These are phyloP conservation scores for Triops longicaudatus DNA, from an alignment of 1,140 invertebrate genomes.

Conservation along the genomic window DNA sequence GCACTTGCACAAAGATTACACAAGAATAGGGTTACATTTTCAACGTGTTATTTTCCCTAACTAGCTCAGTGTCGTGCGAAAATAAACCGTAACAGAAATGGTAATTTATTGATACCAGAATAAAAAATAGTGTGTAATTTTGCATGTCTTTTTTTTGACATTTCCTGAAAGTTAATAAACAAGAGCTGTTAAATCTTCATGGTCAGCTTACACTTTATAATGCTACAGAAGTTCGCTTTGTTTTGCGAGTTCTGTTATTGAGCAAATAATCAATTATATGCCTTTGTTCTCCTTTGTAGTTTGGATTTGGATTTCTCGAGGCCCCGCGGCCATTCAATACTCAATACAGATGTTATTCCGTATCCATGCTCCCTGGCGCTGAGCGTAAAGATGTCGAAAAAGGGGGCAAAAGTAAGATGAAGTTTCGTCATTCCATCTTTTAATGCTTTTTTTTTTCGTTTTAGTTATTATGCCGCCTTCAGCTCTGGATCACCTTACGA, in stretches of 20 bases:
- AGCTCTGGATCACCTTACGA: constrained; percentile 81
- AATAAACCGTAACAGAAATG: too few species aligned
- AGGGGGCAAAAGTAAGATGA: constrained; percentile 84
- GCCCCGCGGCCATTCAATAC: constrained; percentile 69
- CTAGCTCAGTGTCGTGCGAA: too few species aligned
- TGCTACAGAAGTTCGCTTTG: not conserved
- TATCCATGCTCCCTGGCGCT: constrained; percentile 89
- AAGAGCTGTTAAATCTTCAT: too few species aligned
- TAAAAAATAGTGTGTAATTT: too few species aligned
- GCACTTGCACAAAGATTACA: too few species aligned
- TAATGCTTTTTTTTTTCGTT: not conserved
- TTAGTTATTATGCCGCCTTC: constrained; percentile 96
- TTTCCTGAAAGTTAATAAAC: too few species aligned
- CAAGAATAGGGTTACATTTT: too few species aligned
- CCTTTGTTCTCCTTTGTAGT: constrained; percentile 41
- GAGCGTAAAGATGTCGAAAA: constrained; percentile 92
- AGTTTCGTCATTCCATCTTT: constrained; percentile 1
- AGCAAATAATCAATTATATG: not conserved
- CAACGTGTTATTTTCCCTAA: too few species aligned
- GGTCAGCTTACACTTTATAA: too few species aligned
- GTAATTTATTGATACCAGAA: too few species aligned
- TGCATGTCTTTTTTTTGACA: too few species aligned
- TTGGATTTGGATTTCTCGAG: constrained; percentile 73
- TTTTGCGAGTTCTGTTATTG: not conserved
- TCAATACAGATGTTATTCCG: constrained; percentile 83